Evolutionary conservation across 1,140 invertebrate genomes (phyloP).

Genomic region (Cardiocondyla obscurior): DNA sequence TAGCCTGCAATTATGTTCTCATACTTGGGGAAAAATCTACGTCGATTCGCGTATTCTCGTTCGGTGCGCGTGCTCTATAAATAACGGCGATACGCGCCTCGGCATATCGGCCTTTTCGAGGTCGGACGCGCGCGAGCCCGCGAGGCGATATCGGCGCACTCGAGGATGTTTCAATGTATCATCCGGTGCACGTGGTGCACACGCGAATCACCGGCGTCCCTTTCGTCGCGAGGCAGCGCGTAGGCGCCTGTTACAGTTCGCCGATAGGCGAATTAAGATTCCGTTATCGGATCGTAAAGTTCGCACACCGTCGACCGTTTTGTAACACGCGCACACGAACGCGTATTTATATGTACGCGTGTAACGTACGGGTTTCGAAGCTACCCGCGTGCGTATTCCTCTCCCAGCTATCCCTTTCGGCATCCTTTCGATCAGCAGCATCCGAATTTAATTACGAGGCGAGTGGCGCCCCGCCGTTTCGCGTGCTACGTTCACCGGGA

Average conservation of each 20-base stretch:
- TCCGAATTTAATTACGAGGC: constrained; percentile 23
- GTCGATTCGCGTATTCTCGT: constrained; percentile 6
- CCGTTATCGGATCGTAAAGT: constrained; percentile 22
- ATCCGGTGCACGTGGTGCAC: not conserved
- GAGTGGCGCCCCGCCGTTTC: constrained; percentile 17
- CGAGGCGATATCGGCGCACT: not conserved
- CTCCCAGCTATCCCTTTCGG: not conserved
- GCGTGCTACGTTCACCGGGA: constrained; percentile 19
- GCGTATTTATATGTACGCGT: no score
- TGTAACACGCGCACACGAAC: no score
- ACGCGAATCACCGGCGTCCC: not conserved
- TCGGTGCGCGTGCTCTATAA: constrained; percentile 23
- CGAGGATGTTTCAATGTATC: constrained; percentile 17
- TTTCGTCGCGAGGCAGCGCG: constrained; percentile 2
- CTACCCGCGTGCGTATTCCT: not conserved
- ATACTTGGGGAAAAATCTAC: constrained; percentile 20
- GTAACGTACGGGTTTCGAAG: not conserved
- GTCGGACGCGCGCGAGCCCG: constrained; percentile 13
- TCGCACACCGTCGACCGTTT: not conserved
- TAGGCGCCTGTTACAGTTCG: constrained; percentile 15
- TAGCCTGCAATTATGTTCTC: constrained; percentile 47
- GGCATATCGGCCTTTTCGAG: constrained; percentile 42
- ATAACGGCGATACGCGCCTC: constrained; percentile 28
- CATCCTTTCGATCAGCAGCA: not conserved
- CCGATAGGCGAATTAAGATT: constrained; percentile 23